Base-by-base conservation (phyloP, 2,888 invertebrate species). In the Nesidiocoris tenuis region DNA sequence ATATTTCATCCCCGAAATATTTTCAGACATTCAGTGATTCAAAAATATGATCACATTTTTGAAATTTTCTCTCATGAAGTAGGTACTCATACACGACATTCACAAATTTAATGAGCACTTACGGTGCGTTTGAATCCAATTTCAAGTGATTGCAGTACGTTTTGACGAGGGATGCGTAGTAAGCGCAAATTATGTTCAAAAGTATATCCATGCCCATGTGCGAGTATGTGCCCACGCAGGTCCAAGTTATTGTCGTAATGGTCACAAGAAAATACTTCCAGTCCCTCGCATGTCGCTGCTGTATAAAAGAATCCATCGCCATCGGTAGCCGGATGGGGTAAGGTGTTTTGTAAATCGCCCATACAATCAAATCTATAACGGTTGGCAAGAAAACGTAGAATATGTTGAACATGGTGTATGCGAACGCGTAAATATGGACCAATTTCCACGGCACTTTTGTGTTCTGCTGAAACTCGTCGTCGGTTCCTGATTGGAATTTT, bases 401-500 rank as follows among this genome's bases (percentile, higher is more conserved):
- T 9, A 72, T n/a, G 21, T 54, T 0, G 25, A 72, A 17, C 2
- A 22, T 9, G 5, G 72, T 63, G 54, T 54, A 54, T 9, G 17
- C 19, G 17, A 61, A 18, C 17, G 61, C 25, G 17, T 72, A 72
- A 9, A 72, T 17, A 21, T 24, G 61, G 23, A 61, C 63, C 19
- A 61, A 19, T 63, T 54, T 72, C 72, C 61, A 61, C 24, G 61
- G 19, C 3, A 39, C 1, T 39, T 16, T n/a, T 2, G 61, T 59
- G 59, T 70, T 24, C 25, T 25, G 16, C 7, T 59, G 3, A 16
- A 70, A 70, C 19, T 72, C 63, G 7, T 25, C 2, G 19, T 72
- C 61, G 16, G 63, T 56, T 9, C 22, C 54, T 63, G n/a, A 12
- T 63, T 72, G 72, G 54, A 25, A 72, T 61, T 72, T 63, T 3